These are phyloP conservation scores for Zophobas atratus DNA, from an alignment of 1,140 invertebrate genomes.

Conservation along the genomic window DNA sequence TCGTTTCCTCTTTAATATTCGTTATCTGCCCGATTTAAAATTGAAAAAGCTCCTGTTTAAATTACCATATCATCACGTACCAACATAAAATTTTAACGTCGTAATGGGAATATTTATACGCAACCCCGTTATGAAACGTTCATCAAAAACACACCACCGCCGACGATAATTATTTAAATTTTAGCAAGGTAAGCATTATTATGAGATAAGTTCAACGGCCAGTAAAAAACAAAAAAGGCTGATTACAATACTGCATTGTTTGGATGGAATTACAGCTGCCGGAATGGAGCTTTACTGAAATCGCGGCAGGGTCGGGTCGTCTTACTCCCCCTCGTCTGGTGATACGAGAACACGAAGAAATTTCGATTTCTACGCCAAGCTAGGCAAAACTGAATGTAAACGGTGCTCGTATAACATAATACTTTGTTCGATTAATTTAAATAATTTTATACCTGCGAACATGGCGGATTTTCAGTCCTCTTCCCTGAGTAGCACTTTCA, in stretches of 20 bases:
- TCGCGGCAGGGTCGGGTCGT: too few species aligned
- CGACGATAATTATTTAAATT: slow-evolving; percentile 26
- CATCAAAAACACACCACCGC: slow-evolving; percentile 6
- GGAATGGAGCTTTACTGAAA: slow-evolving; percentile 19
- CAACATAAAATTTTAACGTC: slow-evolving; percentile 15
- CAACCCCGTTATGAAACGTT: background rate
- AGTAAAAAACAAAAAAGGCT: slow-evolving; percentile 18
- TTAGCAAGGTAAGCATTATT: slow-evolving; percentile 26
- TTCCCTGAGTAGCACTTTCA: too few species aligned
- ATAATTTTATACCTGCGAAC: too few species aligned
- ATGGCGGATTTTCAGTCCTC: too few species aligned
- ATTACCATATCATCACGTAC: slow-evolving; percentile 34
- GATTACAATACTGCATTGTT: slow-evolving; percentile 16
- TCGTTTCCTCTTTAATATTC: slow-evolving; percentile 5
- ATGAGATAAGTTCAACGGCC: slow-evolving; percentile 28
- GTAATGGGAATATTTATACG: slow-evolving; percentile 14
- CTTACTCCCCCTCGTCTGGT: too few species aligned
- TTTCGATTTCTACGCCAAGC: too few species aligned
- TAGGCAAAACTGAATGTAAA: too few species aligned
- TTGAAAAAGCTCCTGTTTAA: slow-evolving; percentile 29
- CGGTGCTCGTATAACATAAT: too few species aligned
- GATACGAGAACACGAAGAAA: too few species aligned
- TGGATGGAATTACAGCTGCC: slow-evolving; percentile 16
- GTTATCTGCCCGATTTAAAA: slow-evolving; percentile 24
- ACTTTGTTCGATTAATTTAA: too few species aligned